phyloP scores from a whole-genome alignment of 2,888 invertebrate genomes.

The Drosophila demipolita region DNA sequence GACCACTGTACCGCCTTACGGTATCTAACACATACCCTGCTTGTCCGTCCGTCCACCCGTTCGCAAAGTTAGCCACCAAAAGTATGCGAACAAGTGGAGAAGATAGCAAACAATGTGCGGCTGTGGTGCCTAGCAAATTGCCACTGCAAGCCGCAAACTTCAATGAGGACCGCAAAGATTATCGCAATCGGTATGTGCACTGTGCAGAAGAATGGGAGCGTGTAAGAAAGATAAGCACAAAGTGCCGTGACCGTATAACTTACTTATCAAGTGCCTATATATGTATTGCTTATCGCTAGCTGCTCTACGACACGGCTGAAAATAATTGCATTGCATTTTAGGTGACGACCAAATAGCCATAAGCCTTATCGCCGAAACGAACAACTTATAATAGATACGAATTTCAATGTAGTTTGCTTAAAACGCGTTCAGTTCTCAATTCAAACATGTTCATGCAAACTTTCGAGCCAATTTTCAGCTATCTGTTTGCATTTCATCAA shows the following conservation, averaged over 20 bases:
- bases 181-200: constrained; percentile 49
- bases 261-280: constrained; percentile 30
- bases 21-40: not conserved
- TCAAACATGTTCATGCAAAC: not conserved
- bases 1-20: constrained; percentile 19
- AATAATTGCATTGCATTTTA: constrained; percentile 44
- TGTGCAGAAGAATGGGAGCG: not conserved
- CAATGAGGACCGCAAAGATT: constrained; percentile 56
- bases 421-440: not conserved
- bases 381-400: constrained; percentile 17
- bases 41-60: not conserved
- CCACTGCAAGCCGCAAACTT: constrained; percentile 71
- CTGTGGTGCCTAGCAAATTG: constrained; percentile 59
- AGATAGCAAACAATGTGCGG: constrained; percentile 73
- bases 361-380: constrained; percentile 22
- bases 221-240: constrained; percentile 8
- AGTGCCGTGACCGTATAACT: constrained; percentile 39
- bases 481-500: not conserved
- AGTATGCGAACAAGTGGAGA: constrained; percentile 41
- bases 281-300: constrained; percentile 46
- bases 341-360: constrained; percentile 4
- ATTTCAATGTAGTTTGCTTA: not conserved
- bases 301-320: constrained; percentile 42
- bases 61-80: constrained; percentile 41
- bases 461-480: not conserved